phyloP scores from a whole-genome alignment of 2,113 vertebrate species.

The Bostrychus sinensis region DNA sequence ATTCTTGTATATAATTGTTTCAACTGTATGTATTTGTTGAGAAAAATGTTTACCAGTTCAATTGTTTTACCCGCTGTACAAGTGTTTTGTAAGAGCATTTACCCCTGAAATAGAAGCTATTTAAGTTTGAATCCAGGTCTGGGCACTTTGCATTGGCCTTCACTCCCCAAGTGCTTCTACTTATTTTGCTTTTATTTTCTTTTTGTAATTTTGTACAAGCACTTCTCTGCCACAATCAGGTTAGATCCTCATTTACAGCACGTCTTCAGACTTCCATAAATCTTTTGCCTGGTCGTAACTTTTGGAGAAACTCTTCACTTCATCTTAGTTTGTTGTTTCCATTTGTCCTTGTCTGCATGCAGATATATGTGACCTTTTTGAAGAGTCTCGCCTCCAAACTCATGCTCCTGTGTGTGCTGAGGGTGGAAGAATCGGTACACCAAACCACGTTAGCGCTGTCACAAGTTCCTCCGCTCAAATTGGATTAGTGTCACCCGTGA shows the following conservation, averaged over 20 bases:
- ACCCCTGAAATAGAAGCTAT: neutral
- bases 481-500: constrained; percentile 81
- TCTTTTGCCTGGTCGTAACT: neutral
- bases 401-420: constrained; percentile 26
- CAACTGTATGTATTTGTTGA: too few species aligned
- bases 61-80: too few species aligned
- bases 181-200: too few species aligned
- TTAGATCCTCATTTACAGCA: neutral
- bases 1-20: too few species aligned
- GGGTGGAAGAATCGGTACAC: constrained; percentile 58
- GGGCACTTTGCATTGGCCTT: too few species aligned
- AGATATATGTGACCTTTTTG: constrained; percentile 48
- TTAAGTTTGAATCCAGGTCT: neutral
- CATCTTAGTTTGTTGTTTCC: neutral
- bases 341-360: neutral
- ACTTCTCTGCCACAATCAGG: neutral
- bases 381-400: constrained; percentile 21
- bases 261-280: neutral
- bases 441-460: constrained; percentile 74
- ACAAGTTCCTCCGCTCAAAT: constrained; percentile 73
- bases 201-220: neutral
- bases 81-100: too few species aligned
- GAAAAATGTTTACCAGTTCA: too few species aligned
- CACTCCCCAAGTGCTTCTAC: too few species aligned
- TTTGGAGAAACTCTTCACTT: too few species aligned